Percentiles rank a stretch among this genome's conserved stretches.
Conservation (phyloP, 2,113 vertebrate genomes). For the Ceyx cyanopectus region DNA sequence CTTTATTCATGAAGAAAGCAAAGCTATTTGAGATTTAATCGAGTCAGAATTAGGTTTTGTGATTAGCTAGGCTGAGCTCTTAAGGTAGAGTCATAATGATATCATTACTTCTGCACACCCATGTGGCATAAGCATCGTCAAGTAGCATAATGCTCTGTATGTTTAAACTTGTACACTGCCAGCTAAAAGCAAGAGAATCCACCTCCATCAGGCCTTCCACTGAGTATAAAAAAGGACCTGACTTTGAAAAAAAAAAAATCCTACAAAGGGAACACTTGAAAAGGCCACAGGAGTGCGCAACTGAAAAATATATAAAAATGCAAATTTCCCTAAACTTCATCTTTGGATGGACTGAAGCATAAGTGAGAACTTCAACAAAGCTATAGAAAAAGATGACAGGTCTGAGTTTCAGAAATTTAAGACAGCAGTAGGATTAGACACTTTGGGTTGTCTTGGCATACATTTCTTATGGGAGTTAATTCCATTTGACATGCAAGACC, state of each 20-base stretch:
- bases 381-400: constrained; percentile 92
- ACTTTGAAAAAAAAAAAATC: neutral
- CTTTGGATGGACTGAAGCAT: constrained; percentile 79
- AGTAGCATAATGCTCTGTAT: neutral
- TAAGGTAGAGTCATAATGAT: constrained; percentile 68
- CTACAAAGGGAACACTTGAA: constrained; percentile 71
- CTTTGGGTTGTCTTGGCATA: constrained; percentile 96
- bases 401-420: constrained; percentile 98
- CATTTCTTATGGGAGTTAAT: constrained; percentile 99
- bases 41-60: constrained; percentile 75
- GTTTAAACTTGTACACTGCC: neutral
- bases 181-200: constrained; percentile 9
- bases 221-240: constrained; percentile 45
- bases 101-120: constrained; percentile 61
- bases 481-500: constrained; percentile 99
- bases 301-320: constrained; percentile 82
- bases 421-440: constrained; percentile 95
- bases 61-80: constrained; percentile 75
- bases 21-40: constrained; percentile 57
- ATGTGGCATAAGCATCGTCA: constrained; percentile 3
- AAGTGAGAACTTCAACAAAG: constrained; percentile 84
- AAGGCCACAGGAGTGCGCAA: constrained; percentile 71
- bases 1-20: constrained; percentile 70
- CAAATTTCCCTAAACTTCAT: constrained; percentile 82
- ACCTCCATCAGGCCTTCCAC: constrained; percentile 45